Evolutionary conservation across 2,888 invertebrate species (phyloP), one percentile per base, ranked within the genome.

Genomic region (Amphimallon solstitiale): DNA sequence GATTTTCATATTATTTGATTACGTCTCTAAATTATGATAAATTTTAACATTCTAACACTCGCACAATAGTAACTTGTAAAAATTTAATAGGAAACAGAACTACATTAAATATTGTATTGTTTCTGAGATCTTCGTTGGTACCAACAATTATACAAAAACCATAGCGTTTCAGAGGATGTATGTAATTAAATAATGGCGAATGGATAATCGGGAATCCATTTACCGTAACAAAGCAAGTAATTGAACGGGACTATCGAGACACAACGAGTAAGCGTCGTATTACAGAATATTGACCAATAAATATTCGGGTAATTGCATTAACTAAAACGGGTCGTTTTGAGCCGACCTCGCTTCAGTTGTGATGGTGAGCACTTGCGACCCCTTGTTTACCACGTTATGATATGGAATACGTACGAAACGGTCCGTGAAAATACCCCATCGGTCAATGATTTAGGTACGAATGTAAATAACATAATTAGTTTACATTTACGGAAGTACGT

Each of bases 261-360:
- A 34, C 54, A 17, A 15, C 7, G 9, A 14, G 35, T 15, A 35
- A 15, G 17, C 15, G 6, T 10, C 6, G 54, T 21, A 38, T 21
- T 12, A n/a, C 54, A 38, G n/a, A n/a, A 21, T 54, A 54, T 54
- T 21, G 40, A 38, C 54, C 54, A 38, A 54, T 54, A 54, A 54
- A 54, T 54, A 54, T 40, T 54, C 21, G 5, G 19, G 38, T 54
- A 54, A 54, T 54, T 54, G 54, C 54, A 54, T 54, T 54, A 54
- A 38, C 38, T 54, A 54, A 37, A 38, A 21, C 54, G 37, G 38
- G 34, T 38, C 54, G 54, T 40, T 54, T 21, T 21, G 54, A 38
- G 7, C 19, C 29, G 23, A 29, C 14, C 48, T 12, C 23, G 34
- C 3, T 49, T 14, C 48, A 29, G 6, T 14, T 14, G 48, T 14